Evolutionary conservation across 2,888 invertebrate genomes (phyloP), one percentile per base, ranked within the genome.

Genomic region (Lochmaea capreae): DNA sequence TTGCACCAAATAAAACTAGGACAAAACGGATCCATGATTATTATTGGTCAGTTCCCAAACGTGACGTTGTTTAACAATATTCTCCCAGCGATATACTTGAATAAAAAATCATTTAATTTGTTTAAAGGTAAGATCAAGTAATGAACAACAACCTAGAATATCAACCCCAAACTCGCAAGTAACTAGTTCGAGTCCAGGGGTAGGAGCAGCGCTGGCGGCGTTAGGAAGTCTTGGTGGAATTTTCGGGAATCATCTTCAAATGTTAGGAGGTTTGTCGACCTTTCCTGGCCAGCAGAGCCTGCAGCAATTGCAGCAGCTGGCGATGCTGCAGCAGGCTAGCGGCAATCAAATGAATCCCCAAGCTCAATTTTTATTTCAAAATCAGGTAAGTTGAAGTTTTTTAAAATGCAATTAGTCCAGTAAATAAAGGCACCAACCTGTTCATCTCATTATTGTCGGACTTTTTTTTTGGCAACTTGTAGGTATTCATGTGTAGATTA

Each of bases 321-420:
- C 91, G 90, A 79, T 91, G 91, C 69, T 87, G 88, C 70, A 85
- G 79, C 81, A 86, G 84, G 80, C 81, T 10, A 78, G 79, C 69
- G 82, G 82, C 14, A 85, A 85, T 73, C 85, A 85, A 73, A 82
- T 86, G 66, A 87, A 85, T 76, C 88, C 93, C 6, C 91, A 91
- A 81, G 90, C 93, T 26, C 94, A 94, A 84, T 93, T 94, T 84
- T 91, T 94, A 85, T 87, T 94, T 70, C 94, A 94, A 85, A 94
- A 94, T 87, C 94, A 92, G 90, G 93, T 93, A 84, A 83, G 84
- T 49, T 63, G 42, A 43, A 62, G 18, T 16, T 43, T n/a, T 42
- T 2, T 39, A 18, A 63, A 3, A n/a, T n/a, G n/a, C n/a, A n/a
- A n/a, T n/a, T n/a, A 49, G 10, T 14, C 0, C n/a, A 16, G 9